Base-by-base conservation (phyloP, 2,113 vertebrate species). In the Apteryx owenii region DNA sequence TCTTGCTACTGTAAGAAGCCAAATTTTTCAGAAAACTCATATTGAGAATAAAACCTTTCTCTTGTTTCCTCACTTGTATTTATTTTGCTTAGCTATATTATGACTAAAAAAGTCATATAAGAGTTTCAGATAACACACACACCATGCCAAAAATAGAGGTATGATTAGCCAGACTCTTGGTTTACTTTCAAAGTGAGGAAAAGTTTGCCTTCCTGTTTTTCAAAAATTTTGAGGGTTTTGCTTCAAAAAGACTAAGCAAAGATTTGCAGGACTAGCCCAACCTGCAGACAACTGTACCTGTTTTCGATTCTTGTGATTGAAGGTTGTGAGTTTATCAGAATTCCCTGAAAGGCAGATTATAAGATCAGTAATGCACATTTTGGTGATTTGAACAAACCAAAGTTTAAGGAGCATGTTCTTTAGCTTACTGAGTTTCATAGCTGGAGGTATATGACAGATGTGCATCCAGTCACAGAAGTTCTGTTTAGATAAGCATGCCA, bases 181-280 rank as follows among this genome's bases (percentile, higher is more conserved):
- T 82, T 96, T 97, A 56, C n/a, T 95, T 64, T 42, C 44, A 21
- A 80, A 95, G 60, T 81, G 38, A 97, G 44, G 33, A 92, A 96
- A 95, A 92, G n/a, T 14, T 78, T 95, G 89, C 26, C 69, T 96
- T 98, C 96, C 81, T n/a, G 60, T 96, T 97, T 97, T 56, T 89
- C 58, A n/a, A 64, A 90, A 91, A 81, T 92, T 90, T 79, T 12
- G 40, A 93, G 21, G 16, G 10, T 4, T 94, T 85, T 53, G 3
- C 33, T 78, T 96, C 44, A 64, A 62, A 85, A 90, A 89, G 23
- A 38, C 33, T 60, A 26, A 70, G 65, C 38, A 85, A 93, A 93
- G 26, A 70, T 71, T 93, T 86, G 42, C 44, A 70, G 10, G 16
- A 87, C 31, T 46, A 82, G 7, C 51, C n/a, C 50, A 79, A 48